These are phyloP conservation scores for Atrina japonica DNA, from an alignment of 2,888 invertebrate genomes.

Conservation along the genomic window DNA sequence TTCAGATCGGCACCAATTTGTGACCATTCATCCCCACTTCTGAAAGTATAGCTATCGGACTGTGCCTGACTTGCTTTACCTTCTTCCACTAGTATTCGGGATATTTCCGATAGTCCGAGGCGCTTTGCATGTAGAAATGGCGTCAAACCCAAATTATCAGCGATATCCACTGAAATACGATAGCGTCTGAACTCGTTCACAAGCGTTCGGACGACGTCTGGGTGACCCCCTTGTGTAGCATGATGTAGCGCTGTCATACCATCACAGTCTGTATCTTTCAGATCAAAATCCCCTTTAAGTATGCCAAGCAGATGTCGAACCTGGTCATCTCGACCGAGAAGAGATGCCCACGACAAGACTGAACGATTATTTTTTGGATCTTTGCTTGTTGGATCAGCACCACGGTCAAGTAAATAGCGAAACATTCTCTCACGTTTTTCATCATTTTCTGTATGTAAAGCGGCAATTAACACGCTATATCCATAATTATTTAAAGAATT, in stretches of 20 bases:
- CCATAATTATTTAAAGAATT: constrained; percentile 70
- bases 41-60: constrained; percentile 61
- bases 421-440: constrained; percentile 68
- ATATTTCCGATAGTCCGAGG: constrained; percentile 66
- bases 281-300: constrained; percentile 71
- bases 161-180: constrained; percentile 71
- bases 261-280: constrained; percentile 65
- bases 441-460: constrained; percentile 68
- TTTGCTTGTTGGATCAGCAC: constrained; percentile 61
- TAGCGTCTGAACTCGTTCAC: constrained; percentile 66
- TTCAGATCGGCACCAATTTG: constrained; percentile 68
- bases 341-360: constrained; percentile 70
- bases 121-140: constrained; percentile 74
- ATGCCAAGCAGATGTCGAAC: constrained; percentile 61
- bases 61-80: constrained; percentile 65
- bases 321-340: constrained; percentile 62
- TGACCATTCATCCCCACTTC: constrained; percentile 69
- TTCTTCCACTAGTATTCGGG: constrained; percentile 59
- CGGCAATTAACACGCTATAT: constrained; percentile 67
- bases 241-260: constrained; percentile 75
- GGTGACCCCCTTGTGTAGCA: constrained; percentile 65
- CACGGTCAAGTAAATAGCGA: constrained; percentile 60
- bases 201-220: constrained; percentile 60
- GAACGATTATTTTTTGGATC: constrained; percentile 62
- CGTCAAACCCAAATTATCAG: constrained; percentile 72